Base-by-base conservation (phyloP, 2,113 vertebrate species). In the Tragelaphus scriptus region DNA sequence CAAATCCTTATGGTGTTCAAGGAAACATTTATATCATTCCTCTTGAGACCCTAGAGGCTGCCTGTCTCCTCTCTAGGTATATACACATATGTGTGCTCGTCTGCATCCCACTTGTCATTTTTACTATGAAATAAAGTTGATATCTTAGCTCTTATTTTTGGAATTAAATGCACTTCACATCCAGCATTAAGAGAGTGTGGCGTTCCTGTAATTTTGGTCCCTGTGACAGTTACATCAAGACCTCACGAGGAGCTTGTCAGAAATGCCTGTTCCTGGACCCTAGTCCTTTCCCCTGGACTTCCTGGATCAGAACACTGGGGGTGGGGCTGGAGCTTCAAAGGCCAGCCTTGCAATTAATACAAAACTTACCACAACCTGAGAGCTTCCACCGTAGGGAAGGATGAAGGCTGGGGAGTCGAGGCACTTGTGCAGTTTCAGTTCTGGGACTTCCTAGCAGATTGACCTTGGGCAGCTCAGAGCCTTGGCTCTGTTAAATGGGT, bases 1-100 rank as follows among this genome's bases (percentile, higher is more conserved):
- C 14, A 0, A 5, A 7, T 25, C 26, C n/a, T 8, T 9, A 0
- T 0, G 26, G 4, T 36, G 15, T 8, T 25, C 80, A 53, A 17
- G n/a, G 26, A 25, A 36, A 23, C 12, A 2, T 23, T 55, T 25
- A 32, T 55, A 4, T 9, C 26, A 6, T 51, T 40, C 1, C 23
- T 32, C 23, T 61, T 36, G 51, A 75, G 36, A 81, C 15, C 7
- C 7, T 17, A 6, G 36, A 85, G 16, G 3, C 53, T 19, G 15
- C 30, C 82, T 40, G 55, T 21, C 59, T 28, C 51, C 81, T 77
- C 44, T 21, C 55, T 6, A 51, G n/a, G 21, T 16, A 2, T 28
- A 10, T 30, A 4, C 2, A 3, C 26, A 36, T n/a, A 1, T 0
- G 1, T 40, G 23, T 30, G 5, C 25, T 56, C 2, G n/a, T 25